phyloP scores from a whole-genome alignment of 2,888 invertebrate genomes.

The Elmis aenea region DNA sequence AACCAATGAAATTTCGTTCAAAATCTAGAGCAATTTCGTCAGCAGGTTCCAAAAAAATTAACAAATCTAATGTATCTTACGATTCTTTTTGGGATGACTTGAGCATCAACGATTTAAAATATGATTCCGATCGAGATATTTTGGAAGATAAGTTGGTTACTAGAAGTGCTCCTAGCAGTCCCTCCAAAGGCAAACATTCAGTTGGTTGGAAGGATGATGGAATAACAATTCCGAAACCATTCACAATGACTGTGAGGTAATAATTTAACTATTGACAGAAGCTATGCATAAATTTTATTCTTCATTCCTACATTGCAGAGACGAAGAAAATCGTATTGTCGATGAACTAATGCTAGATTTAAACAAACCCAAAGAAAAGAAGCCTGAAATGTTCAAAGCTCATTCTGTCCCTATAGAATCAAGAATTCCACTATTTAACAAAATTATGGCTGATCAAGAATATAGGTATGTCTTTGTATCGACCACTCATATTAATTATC shows the following conservation, averaged over 20 bases:
- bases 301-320: slow-evolving; percentile 46
- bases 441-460: slow-evolving; percentile 67
- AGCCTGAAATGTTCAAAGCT: slow-evolving; percentile 53
- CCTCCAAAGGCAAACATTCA: slow-evolving; percentile 45
- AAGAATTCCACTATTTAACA: slow-evolving; percentile 65
- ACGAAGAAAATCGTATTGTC: slow-evolving; percentile 59
- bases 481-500: not conserved
- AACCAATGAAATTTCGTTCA: slow-evolving; percentile 26
- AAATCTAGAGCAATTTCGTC: slow-evolving; percentile 36
- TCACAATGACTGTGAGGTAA: slow-evolving; percentile 66
- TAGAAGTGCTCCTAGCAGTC: slow-evolving; percentile 58
- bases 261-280: slow-evolving; percentile 3
- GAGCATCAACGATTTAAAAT: slow-evolving; percentile 39
- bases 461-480: slow-evolving; percentile 51
- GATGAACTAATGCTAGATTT: slow-evolving; percentile 47
- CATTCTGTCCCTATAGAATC: slow-evolving; percentile 66
- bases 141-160: slow-evolving; percentile 31
- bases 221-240: slow-evolving; percentile 62
- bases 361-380: slow-evolving; percentile 40
- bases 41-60: slow-evolving; percentile 32
- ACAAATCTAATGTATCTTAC: slow-evolving; percentile 16
- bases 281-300: not conserved
- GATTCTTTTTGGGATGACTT: slow-evolving; percentile 36
- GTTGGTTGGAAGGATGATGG: slow-evolving; percentile 36
- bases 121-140: slow-evolving; percentile 28